phyloP scores from a whole-genome alignment of 2,888 invertebrate species.

The Dusona sp. region DNA sequence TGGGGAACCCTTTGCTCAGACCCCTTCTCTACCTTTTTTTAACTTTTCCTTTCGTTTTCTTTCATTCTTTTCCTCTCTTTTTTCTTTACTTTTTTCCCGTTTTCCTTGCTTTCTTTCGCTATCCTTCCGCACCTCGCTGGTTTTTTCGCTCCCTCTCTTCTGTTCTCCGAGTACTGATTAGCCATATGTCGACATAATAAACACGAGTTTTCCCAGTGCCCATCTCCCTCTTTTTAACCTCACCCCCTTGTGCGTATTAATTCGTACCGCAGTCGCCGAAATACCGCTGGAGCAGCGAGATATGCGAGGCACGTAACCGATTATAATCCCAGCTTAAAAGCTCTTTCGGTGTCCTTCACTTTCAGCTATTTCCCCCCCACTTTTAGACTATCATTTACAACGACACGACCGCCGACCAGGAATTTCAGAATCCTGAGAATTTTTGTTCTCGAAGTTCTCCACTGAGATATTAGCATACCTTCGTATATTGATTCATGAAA shows the following conservation, averaged over 20 bases:
- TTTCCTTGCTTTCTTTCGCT: conserved; percentile 43
- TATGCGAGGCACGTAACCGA: conserved; percentile 77
- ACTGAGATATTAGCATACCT: background rate
- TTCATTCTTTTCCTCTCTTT: conserved; percentile 40
- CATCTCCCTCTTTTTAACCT: background rate
- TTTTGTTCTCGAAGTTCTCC: background rate
- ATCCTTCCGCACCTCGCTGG: conserved; percentile 53
- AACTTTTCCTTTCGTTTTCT: conserved; percentile 21
- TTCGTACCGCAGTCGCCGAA: conserved; percentile 69
- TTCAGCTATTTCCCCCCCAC: conserved; percentile 2
- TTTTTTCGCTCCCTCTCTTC: conserved; percentile 48
- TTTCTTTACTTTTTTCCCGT: conserved; percentile 53
- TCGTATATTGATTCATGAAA: background rate
- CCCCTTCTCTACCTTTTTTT: conserved; percentile 61
- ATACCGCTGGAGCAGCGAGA: conserved; percentile 63
- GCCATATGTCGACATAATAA: conserved; percentile 60
- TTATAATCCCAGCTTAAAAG: conserved; percentile 74
- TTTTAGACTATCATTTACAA: conserved; percentile 15
- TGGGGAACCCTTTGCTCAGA: conserved; percentile 67
- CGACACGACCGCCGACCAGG: background rate
- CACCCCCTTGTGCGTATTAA: conserved; percentile 27
- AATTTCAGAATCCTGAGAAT: conserved; percentile 39
- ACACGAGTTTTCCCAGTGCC: conserved; percentile 11
- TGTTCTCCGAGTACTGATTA: conserved; percentile 55
- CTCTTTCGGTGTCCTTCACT: conserved; percentile 15